Conservation (phyloP, 2,888 invertebrate species). For the Dorcus hopei region DNA sequence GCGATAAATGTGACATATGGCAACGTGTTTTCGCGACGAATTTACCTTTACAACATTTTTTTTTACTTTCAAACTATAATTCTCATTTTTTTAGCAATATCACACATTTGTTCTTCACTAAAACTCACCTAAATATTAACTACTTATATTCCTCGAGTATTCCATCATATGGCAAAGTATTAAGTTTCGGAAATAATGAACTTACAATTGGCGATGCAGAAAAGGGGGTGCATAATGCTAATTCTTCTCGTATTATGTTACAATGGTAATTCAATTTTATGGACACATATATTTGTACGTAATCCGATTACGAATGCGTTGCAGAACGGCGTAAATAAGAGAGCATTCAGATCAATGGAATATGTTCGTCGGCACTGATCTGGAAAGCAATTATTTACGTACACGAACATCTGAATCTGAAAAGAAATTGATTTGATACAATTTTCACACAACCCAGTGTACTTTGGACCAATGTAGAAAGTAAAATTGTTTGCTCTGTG, state of each 20-base stretch:
- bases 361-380: neutral
- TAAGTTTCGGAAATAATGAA: constrained; percentile 19
- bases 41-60: too few relatives aligned
- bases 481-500: too few relatives aligned
- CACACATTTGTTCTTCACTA: too few relatives aligned
- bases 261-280: constrained; percentile 31
- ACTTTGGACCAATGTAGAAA: too few relatives aligned
- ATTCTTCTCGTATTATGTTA: constrained; percentile 32
- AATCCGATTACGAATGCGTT: constrained; percentile 21
- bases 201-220: constrained; percentile 14
- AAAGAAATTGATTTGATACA: too few relatives aligned
- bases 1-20: constrained; percentile 29
- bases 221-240: constrained; percentile 21
- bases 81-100: too few relatives aligned
- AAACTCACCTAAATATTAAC: too few relatives aligned
- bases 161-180: constrained; percentile 17
- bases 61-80: too few relatives aligned
- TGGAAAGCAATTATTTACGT: neutral
- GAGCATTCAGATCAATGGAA: constrained; percentile 7
- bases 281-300: constrained; percentile 25
- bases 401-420: too few relatives aligned
- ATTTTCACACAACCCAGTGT: too few relatives aligned
- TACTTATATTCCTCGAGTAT: neutral
- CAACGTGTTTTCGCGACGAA: constrained; percentile 4
- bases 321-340: constrained; percentile 10